Base-by-base conservation (phyloP, 2,888 invertebrate species). In the Rhyacophila evoluta region DNA sequence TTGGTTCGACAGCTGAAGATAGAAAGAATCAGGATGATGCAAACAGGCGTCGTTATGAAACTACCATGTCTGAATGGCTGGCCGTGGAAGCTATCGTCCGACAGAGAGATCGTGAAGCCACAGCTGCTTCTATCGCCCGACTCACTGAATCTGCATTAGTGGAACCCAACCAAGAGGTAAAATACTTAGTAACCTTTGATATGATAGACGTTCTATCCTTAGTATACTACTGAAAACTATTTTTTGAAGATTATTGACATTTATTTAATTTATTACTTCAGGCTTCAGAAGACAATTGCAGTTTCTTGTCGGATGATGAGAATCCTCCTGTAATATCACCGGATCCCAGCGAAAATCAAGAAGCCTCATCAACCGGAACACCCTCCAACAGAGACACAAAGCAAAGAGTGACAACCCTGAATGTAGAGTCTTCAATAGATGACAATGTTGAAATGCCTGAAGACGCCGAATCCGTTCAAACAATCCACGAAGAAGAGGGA, bases 61-160 rank as follows among this genome's bases (percentile, higher is more conserved):
- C 94, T 4, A 95, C 95, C 0, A 96, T 98, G 95, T 96, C 97
- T 0, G 97, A 98, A 86, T 98, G 98, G 98, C 86, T 97, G 79
- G 97, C 97, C 0, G 96, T 98, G 0, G 98, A 98, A 85, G 97
- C 97, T 0, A 97, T 98, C 81, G 96, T 98, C 0, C 88, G 93
- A 72, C 95, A 96, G 85, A 87, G 93, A 5, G 96, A 97, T 84
- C 93, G 94, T 81, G 96, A 96, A 85, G 94, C 93, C 67, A 95
- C 95, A 80, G 96, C 96, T 0, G 94, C 94, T 8, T 96, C 96
- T 41, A 93, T 96, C 73, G 96, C 96, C 4, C 94, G 96, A 84
- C 89, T 96, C n/a, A 95, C 94, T 15, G 95, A 95, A 84, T 93
- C 86, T 84, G 92, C 87, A 76, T 90, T 87, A 0, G 86, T 85